Evolutionary conservation across 2,797 vertebrate species (phyloP).

Genomic region (Myotis daubentonii): DNA sequence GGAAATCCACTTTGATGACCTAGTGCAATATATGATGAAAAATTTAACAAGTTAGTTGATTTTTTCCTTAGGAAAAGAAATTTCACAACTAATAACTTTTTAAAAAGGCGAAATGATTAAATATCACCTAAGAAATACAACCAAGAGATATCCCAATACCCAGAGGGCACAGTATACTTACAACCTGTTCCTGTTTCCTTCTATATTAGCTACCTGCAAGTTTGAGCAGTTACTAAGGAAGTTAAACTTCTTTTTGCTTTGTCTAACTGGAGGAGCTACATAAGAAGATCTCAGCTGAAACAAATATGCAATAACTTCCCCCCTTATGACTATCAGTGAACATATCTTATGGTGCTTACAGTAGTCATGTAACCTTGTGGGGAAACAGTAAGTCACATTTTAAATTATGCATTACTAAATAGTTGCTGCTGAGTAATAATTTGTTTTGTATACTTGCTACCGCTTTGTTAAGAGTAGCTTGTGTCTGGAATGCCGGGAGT

Average conservation of each 20-base stretch:
- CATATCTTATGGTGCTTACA: constrained; percentile 78
- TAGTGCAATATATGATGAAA: background rate
- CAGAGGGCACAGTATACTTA: background rate
- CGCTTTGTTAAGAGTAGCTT: constrained; percentile 27
- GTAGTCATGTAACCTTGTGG: constrained; percentile 61
- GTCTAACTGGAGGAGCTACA: constrained; percentile 75
- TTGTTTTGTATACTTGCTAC: constrained; percentile 58
- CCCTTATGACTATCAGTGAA: constrained; percentile 78
- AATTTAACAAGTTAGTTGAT: constrained; percentile 24
- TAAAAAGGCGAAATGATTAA: constrained; percentile 22
- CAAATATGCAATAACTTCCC: constrained; percentile 81
- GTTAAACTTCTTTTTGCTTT: constrained; percentile 76
- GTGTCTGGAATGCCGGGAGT: background rate
- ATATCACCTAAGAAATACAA: background rate
- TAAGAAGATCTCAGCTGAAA: constrained; percentile 70
- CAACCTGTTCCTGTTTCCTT: constrained; percentile 64
- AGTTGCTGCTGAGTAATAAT: constrained; percentile 49
- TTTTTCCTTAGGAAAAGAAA: constrained; percentile 44
- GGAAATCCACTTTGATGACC: background rate
- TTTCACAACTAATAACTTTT: background rate
- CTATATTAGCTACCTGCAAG: constrained; percentile 23
- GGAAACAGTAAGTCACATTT: constrained; percentile 66
- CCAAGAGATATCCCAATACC: constrained; percentile 25
- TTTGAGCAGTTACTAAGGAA: constrained; percentile 71
- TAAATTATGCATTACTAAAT: constrained; percentile 49